Base-by-base conservation (phyloP, 2,888 invertebrate genomes). In the Spisula subtruncata region DNA sequence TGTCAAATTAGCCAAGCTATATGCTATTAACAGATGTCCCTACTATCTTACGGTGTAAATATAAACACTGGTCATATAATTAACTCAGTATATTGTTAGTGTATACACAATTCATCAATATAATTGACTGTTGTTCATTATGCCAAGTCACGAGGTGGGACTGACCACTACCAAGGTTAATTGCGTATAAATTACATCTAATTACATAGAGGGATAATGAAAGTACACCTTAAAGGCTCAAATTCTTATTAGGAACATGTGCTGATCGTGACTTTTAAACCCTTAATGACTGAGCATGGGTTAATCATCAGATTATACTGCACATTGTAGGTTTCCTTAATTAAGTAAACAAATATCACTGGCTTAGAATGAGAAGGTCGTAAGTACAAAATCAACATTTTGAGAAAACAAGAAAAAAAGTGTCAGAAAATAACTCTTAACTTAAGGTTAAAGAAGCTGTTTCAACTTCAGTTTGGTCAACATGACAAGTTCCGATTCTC, bases 51-150 rank as follows among this genome's bases (percentile, higher is more conserved):
- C 75, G 1, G 8, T 18, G 75, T 75, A 75, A 18, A 75, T 75
- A 75, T 35, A 35, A 75, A 32, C 75, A 29, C 75, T 32, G 75
- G 35, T 75, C 75, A 75, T 18, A 75, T 20, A 29, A 75, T 75
- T 75, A 75, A 75, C 75, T 75, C 75, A 14, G 29, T 32, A 35
- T 75, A 75, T 16, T 32, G 75, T 75, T 35, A 32, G 18, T 16
- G 18, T 75, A n/a, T n/a, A 75, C 10, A 75, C 75, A 75, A 75
- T 75, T 25, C 75, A 35, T 75, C 75, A 75, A 75, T 75, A n/a
- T n/a, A 35, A 75, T 75, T 75, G 32, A 75, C 75, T 32, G 16
- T 16, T 35, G 35, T 35, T 75, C 75, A 75, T 75, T 75, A 75
- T 75, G 29, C 75, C 35, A 35, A 75, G 75, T 75, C 75, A 75